These are phyloP conservation scores for Mormyrus proboscirostris DNA, from an alignment of 2,797 vertebrate species.

Conservation along the genomic window DNA sequence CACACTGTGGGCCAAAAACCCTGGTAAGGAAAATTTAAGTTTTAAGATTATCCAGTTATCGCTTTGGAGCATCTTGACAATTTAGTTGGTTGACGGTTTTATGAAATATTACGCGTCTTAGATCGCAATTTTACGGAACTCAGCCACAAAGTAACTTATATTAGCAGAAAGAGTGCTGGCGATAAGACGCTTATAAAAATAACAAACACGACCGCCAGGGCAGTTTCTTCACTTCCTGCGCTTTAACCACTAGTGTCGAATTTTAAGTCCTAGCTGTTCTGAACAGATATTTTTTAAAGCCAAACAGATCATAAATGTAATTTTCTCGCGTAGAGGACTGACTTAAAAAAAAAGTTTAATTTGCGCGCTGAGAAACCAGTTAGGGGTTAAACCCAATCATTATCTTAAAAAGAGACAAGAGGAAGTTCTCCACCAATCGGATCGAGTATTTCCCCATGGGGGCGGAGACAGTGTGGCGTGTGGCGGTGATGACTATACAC, in stretches of 20 bases:
- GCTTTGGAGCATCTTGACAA: conserved; percentile 2
- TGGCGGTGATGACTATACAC: conserved; percentile 56
- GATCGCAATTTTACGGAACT: background rate
- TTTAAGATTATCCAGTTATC: background rate
- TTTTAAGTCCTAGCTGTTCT: background rate
- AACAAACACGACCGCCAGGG: conserved; percentile 6
- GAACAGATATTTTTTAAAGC: conserved; percentile 11
- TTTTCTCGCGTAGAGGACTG: conserved; percentile 12
- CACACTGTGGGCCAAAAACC: background rate
- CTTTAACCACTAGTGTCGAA: conserved; percentile 35
- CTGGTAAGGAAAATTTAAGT: background rate
- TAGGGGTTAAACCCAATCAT: conserved; percentile 27
- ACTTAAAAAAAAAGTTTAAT: conserved; percentile 45
- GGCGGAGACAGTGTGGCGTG: conserved; percentile 48
- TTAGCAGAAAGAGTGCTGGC: background rate
- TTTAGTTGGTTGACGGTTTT: background rate
- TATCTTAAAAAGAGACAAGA: conserved; percentile 59
- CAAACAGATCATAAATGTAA: background rate
- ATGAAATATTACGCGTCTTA: background rate
- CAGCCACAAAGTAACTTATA: background rate
- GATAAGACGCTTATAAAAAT: background rate
- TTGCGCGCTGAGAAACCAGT: conserved; percentile 64
- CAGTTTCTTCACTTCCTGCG: conserved; percentile 31
- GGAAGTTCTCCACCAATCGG: conserved; percentile 53
- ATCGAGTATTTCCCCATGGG: conserved; percentile 44